A percentile compares a stretch with the other conserved stretches of the same genome.
Evolutionary conservation across 2,888 invertebrate genomes (phyloP).

Genomic region (Drosophila mayaguana): DNA sequence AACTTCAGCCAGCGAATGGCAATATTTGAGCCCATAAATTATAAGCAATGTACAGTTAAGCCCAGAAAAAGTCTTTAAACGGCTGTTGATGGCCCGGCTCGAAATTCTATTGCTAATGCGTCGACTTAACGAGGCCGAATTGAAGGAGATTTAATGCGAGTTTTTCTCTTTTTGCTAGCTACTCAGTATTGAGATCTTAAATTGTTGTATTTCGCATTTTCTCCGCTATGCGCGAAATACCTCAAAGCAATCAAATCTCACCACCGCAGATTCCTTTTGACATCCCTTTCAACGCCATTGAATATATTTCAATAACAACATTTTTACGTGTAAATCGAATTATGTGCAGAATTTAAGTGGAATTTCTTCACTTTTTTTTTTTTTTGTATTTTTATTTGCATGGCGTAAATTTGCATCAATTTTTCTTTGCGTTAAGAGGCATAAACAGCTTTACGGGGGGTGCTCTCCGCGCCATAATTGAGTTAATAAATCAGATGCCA

Average conservation of each 20-base stretch:
- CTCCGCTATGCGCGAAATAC: not conserved
- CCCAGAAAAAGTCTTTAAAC: slow-evolving; percentile 54
- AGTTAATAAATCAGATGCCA: slow-evolving; percentile 78
- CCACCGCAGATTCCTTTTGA: not conserved
- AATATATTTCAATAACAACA: slow-evolving; percentile 64
- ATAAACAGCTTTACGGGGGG: slow-evolving; percentile 2
- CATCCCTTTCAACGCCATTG: slow-evolving; percentile 19
- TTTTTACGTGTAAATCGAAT: slow-evolving; percentile 62
- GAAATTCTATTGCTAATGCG: slow-evolving; percentile 24
- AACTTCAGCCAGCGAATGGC: slow-evolving; percentile 34
- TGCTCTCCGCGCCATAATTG: slow-evolving; percentile 64
- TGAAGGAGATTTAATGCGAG: not conserved
- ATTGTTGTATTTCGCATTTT: not conserved
- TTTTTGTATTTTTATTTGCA: not conserved
- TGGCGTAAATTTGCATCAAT: slow-evolving; percentile 71
- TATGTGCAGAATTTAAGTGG: slow-evolving; percentile 68
- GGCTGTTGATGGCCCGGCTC: slow-evolving; percentile 37
- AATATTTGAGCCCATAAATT: slow-evolving; percentile 58
- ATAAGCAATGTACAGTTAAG: slow-evolving; percentile 50
- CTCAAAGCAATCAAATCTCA: slow-evolving; percentile 4
- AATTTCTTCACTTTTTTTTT: slow-evolving; percentile 27
- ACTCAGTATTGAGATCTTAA: not conserved
- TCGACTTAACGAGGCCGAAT: slow-evolving; percentile 8
- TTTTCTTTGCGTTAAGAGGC: slow-evolving; percentile 63
- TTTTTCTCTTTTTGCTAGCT: not conserved